A percentile compares a stretch with the other conserved stretches of the same genome.
These are phyloP conservation scores for Empidonax traillii DNA, from an alignment of 2,113 vertebrate genomes.

Conservation along the genomic window DNA sequence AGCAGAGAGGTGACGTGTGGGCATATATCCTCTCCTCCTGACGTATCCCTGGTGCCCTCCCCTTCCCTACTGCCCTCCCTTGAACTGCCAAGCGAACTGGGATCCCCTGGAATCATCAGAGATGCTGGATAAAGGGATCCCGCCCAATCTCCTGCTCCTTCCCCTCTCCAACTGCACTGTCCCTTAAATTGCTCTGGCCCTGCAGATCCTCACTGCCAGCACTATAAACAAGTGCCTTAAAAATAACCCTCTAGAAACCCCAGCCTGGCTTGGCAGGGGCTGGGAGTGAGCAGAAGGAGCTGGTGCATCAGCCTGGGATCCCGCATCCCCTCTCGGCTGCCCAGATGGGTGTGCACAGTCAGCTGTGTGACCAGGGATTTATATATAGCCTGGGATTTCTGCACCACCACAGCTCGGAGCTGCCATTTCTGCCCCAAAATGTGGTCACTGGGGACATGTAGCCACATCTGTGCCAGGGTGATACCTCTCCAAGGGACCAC, in stretches of 20 bases:
- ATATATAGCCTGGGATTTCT: background rate
- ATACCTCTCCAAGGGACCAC: background rate
- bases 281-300: background rate
- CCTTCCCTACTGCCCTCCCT: background rate
- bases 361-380: accelerated
- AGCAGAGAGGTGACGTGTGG: background rate
- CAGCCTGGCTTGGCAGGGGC: background rate
- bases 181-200: background rate
- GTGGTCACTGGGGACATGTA: accelerated
- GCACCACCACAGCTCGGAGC: accelerated
- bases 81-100: accelerated
- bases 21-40: background rate
- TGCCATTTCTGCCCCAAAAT: background rate
- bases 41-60: accelerated
- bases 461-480: background rate
- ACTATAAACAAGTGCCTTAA: background rate
- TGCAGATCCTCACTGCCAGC: background rate
- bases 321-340: background rate
- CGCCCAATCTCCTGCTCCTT: background rate
- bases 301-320: background rate
- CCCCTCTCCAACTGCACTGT: background rate
- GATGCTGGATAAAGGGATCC: background rate
- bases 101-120: background rate
- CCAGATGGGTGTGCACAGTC: background rate
- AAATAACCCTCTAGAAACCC: background rate